Evolutionary conservation across 2,888 invertebrate genomes (phyloP).

Genomic region (Polydrusus tereticollis): DNA sequence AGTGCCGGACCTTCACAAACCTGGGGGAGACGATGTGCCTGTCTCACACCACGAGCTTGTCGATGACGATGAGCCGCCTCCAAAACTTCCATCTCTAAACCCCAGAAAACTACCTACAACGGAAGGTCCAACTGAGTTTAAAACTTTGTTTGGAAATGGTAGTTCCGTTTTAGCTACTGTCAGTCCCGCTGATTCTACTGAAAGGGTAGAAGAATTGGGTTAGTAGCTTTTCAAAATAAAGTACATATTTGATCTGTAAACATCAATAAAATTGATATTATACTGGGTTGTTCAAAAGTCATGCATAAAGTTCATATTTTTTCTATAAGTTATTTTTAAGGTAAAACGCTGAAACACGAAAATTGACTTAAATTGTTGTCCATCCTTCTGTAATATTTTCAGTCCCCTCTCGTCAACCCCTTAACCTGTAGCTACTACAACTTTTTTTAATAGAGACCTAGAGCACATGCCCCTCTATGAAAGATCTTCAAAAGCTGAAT

Average conservation of each 20-base stretch:
- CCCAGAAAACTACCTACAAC: conserved; percentile 70
- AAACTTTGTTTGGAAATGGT: conserved; percentile 63
- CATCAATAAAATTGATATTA: background rate
- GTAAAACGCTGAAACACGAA: too few species aligned
- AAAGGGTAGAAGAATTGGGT: conserved; percentile 69
- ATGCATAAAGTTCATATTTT: too few species aligned
- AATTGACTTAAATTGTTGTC: too few species aligned
- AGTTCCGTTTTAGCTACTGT: conserved; percentile 60
- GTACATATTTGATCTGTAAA: background rate
- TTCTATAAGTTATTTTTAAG: too few species aligned
- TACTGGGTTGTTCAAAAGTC: too few species aligned
- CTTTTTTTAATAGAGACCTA: too few species aligned
- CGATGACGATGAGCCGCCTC: conserved; percentile 72
- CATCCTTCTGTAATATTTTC: too few species aligned
- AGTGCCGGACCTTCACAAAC: conserved; percentile 91
- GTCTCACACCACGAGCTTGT: conserved; percentile 87
- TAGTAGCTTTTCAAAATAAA: conserved; percentile 9
- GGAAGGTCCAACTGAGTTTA: conserved; percentile 55
- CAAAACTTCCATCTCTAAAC: conserved; percentile 70
- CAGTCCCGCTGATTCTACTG: conserved; percentile 62
- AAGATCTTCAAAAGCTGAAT: too few species aligned
- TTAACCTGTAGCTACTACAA: too few species aligned
- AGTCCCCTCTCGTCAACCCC: too few species aligned
- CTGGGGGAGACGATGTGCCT: conserved; percentile 89
- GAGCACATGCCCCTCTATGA: too few species aligned